phyloP scores from a whole-genome alignment of 2,113 vertebrate species.

The Phasianus colchicus region DNA sequence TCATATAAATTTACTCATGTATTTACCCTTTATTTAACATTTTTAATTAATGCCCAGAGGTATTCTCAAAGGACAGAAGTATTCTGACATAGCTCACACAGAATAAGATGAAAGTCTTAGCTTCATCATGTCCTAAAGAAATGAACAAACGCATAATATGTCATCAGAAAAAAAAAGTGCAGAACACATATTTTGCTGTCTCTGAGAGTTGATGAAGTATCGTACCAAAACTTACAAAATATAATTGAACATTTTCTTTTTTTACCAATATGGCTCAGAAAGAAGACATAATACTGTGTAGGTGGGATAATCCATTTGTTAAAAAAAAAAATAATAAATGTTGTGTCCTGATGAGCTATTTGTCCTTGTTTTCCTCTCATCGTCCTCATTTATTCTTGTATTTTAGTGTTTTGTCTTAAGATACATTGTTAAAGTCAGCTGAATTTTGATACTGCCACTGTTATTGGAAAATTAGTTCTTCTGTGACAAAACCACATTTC shows the following conservation, averaged over 20 bases:
- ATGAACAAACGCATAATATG: background rate
- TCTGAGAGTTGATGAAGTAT: background rate
- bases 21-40: slow-evolving; percentile 57
- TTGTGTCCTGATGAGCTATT: background rate
- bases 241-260: background rate
- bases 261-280: background rate
- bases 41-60: slow-evolving; percentile 42
- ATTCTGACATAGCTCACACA: slow-evolving; percentile 61
- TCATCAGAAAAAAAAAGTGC: background rate
- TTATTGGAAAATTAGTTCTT: background rate
- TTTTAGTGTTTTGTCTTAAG: background rate
- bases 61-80: slow-evolving; percentile 33
- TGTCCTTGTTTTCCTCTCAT: background rate
- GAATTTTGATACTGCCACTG: background rate
- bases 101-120: slow-evolving; percentile 55
- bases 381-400: background rate
- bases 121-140: slow-evolving; percentile 62
- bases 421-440: background rate
- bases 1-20: slow-evolving; percentile 63
- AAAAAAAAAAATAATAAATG: background rate
- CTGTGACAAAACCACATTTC: background rate
- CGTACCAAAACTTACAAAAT: background rate
- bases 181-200: background rate
- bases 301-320: background rate
- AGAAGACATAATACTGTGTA: background rate